A percentile compares a stretch with the other conserved stretches of the same genome.
These are phyloP conservation scores for Polydrusus pterygomalis DNA, from an alignment of 2,888 invertebrate species.

Conservation along the genomic window DNA sequence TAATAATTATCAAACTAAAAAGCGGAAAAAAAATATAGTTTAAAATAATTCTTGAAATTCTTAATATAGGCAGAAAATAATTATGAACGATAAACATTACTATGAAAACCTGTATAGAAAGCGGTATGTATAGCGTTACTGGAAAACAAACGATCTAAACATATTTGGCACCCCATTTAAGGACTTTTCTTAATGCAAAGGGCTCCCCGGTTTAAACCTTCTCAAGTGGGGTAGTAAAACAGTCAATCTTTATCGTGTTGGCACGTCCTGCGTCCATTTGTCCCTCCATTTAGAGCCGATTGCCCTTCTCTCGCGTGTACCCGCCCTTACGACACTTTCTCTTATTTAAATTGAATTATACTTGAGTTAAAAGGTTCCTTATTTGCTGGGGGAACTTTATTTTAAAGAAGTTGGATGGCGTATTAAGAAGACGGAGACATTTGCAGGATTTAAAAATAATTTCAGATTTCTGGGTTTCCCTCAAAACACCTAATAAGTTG, in stretches of 20 bases:
- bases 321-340: slow-evolving; percentile 68
- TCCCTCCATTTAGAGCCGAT: slow-evolving; percentile 61
- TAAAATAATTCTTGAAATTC: too few species aligned
- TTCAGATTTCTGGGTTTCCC: too few species aligned
- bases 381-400: slow-evolving; percentile 41
- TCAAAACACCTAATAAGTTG: too few species aligned
- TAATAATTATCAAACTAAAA: too few species aligned
- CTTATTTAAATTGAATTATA: slow-evolving; percentile 73
- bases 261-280: slow-evolving; percentile 70
- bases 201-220: slow-evolving; percentile 53
- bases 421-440: slow-evolving; percentile 5
- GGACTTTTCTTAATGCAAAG: slow-evolving; percentile 46
- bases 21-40: too few species aligned
- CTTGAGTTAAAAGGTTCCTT: slow-evolving; percentile 69
- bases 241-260: slow-evolving; percentile 70
- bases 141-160: slow-evolving; percentile 42
- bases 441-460: not conserved
- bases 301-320: slow-evolving; percentile 53
- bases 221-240: slow-evolving; percentile 64
- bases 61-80: too few species aligned
- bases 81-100: too few species aligned
- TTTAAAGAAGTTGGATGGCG: slow-evolving; percentile 39
- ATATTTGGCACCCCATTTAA: slow-evolving; percentile 48
- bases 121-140: too few species aligned
- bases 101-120: too few species aligned